Conservation (phyloP, 1,140 invertebrate genomes). For the Ericerus pela region DNA sequence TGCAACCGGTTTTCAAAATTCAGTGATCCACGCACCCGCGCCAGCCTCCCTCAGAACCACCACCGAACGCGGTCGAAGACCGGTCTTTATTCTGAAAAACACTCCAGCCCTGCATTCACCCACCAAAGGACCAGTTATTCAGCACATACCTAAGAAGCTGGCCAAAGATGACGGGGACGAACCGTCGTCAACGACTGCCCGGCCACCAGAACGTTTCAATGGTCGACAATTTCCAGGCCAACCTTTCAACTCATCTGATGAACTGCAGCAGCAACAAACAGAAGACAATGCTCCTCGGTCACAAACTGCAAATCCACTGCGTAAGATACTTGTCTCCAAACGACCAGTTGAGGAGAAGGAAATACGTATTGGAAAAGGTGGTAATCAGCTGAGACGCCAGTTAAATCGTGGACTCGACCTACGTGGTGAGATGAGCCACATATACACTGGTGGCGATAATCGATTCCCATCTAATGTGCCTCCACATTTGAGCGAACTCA, state of each 20-base stretch:
- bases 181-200: slow-evolving; percentile 25
- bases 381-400: slow-evolving; percentile 41
- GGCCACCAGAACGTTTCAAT: slow-evolving; percentile 33
- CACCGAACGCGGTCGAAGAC: slow-evolving; percentile 23
- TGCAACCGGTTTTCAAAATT: slow-evolving; percentile 34
- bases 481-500: slow-evolving; percentile 20
- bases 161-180: slow-evolving; percentile 5
- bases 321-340: slow-evolving; percentile 33
- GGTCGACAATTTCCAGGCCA: slow-evolving; percentile 24
- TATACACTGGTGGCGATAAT: slow-evolving; percentile 31
- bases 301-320: slow-evolving; percentile 19
- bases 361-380: slow-evolving; percentile 31
- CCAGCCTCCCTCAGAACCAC: slow-evolving; percentile 21
- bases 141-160: slow-evolving; percentile 21
- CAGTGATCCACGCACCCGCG: slow-evolving; percentile 27
- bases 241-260: slow-evolving; percentile 32
- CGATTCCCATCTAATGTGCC: slow-evolving; percentile 33
- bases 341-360: slow-evolving; percentile 31
- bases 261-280: slow-evolving; percentile 31
- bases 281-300: slow-evolving; percentile 25
- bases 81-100: slow-evolving; percentile 18
- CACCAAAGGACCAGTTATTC: slow-evolving; percentile 20
- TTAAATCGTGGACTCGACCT: slow-evolving; percentile 27
- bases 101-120: slow-evolving; percentile 19
- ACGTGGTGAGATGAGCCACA: slow-evolving; percentile 21